Percentiles rank a stretch among this genome's conserved stretches.
phyloP scores from a whole-genome alignment of 2,888 invertebrate genomes.

The Watsonalla cultraria region DNA sequence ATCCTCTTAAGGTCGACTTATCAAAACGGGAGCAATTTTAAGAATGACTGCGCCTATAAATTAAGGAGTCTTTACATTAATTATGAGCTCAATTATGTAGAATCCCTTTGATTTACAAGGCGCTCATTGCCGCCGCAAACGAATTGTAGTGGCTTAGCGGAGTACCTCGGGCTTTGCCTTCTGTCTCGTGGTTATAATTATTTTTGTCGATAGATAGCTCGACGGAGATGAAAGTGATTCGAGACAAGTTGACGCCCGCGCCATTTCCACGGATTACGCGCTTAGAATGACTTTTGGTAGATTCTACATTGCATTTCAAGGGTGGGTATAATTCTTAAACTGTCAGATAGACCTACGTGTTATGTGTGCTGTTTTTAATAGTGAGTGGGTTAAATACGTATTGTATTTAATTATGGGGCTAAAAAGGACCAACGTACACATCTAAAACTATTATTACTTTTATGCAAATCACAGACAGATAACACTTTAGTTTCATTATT shows the following conservation, averaged over 20 bases:
- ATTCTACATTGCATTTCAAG: conserved; percentile 1
- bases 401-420: too few relatives aligned
- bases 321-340: background rate
- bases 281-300: conserved; percentile 31
- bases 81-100: conserved; percentile 77
- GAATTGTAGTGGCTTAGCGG: conserved; percentile 75
- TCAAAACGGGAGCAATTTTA: conserved; percentile 72
- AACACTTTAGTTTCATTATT: too few relatives aligned
- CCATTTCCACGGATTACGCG: conserved; percentile 62
- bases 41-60: conserved; percentile 74
- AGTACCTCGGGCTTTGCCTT: conserved; percentile 59
- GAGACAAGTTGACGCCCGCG: conserved; percentile 62
- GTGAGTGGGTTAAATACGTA: too few relatives aligned
- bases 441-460: too few relatives aligned
- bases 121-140: conserved; percentile 73
- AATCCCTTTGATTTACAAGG: conserved; percentile 78
- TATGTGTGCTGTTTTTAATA: too few relatives aligned
- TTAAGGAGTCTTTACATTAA: conserved; percentile 75
- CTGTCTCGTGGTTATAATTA: conserved; percentile 64
- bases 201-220: conserved; percentile 64
- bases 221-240: conserved; percentile 69
- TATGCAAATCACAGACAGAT: too few relatives aligned
- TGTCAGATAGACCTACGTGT: too few relatives aligned
- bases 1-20: conserved; percentile 56
- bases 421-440: too few relatives aligned